A percentile compares a stretch with the other conserved stretches of the same genome.
Conservation (phyloP, 1,140 invertebrate species). For the Physella acuta region DNA sequence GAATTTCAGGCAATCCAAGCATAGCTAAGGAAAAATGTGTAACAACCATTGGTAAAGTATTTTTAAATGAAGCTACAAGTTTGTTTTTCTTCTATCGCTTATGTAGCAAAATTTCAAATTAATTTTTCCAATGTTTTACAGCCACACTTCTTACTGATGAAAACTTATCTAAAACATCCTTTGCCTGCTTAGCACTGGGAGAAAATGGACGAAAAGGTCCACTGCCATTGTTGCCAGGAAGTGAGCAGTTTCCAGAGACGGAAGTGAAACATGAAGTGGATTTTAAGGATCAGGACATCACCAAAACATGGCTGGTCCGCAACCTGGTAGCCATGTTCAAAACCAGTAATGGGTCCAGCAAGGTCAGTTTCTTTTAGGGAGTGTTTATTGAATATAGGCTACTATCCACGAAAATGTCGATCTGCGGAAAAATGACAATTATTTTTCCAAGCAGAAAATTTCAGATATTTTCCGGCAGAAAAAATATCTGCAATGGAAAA, state of each 20-base stretch:
- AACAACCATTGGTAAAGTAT: not conserved
- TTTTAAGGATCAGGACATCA: constrained; percentile 15
- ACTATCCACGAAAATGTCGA: no score
- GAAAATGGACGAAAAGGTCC: constrained; percentile 69
- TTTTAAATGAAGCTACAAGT: not conserved
- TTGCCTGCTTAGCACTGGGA: constrained; percentile 70
- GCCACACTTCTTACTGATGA: constrained; percentile 20
- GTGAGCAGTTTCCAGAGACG: constrained; percentile 46
- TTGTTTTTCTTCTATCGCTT: not conserved
- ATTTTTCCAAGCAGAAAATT: no score
- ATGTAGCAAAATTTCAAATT: not conserved
- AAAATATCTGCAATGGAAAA: no score
- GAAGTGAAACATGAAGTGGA: constrained; percentile 4
- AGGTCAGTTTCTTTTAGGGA: no score
- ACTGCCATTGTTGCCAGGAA: constrained; percentile 66
- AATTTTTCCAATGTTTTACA: constrained; percentile 16
- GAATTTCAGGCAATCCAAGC: no score
- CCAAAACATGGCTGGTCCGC: constrained; percentile 46
- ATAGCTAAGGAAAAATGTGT: no score
- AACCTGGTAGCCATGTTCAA: constrained; percentile 48
- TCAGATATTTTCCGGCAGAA: no score
- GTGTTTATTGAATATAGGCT: no score
- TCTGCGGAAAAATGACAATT: no score
- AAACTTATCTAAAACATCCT: constrained; percentile 20
- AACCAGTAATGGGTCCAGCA: constrained; percentile 51